Evolutionary conservation across 2,113 vertebrate genomes (phyloP), one percentile per base, ranked within the genome.

Genomic region (Lophochroa leadbeateri): DNA sequence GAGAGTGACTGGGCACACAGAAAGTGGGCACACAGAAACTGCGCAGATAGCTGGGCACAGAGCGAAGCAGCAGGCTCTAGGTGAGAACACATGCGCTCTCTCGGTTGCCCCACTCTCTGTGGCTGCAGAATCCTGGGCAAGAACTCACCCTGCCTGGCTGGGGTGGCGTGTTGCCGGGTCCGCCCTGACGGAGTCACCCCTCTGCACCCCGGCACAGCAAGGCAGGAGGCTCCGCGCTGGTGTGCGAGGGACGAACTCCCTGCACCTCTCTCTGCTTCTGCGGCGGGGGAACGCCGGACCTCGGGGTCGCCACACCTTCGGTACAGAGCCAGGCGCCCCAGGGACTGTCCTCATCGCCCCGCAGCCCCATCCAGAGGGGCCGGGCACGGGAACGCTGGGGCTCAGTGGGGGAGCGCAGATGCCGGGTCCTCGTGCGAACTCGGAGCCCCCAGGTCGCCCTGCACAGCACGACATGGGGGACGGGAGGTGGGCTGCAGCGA

Each of bases 1-100:
- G 33, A 0, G 28, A 6, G 5, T 2, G 15, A 28, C 0, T 24
- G 76, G 53, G 24, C 29, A 58, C 57, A 35, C 33, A 79, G n/a
- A 7, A 82, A 58, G 13, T 58, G 37, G 37, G 37, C 37, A 37
- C 37, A 37, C 37, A 37, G 37, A 37, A 37, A 37, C 13, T 1
- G 67, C 33, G 33, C 20, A 58, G 33, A 58, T 14, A 58, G 57
- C 33, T 24, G 33, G 57, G 16, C 23, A 5, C 6, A 1, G 17
- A 19, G 10, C 23, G 37, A 41, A 5, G 70, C 6, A 15, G 20
- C 57, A 43, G 15, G 41, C 57, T 21, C 13, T 8, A 35, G 29
- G 25, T 49, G 41, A 13, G 35, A 28, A 16, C 39, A 57, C 77
- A 27, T 1, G 60, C 0, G 41, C 8, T 15, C 46, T 16, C 43